Conservation (phyloP, 2,888 invertebrate species). For the Argyra leucocephala region DNA sequence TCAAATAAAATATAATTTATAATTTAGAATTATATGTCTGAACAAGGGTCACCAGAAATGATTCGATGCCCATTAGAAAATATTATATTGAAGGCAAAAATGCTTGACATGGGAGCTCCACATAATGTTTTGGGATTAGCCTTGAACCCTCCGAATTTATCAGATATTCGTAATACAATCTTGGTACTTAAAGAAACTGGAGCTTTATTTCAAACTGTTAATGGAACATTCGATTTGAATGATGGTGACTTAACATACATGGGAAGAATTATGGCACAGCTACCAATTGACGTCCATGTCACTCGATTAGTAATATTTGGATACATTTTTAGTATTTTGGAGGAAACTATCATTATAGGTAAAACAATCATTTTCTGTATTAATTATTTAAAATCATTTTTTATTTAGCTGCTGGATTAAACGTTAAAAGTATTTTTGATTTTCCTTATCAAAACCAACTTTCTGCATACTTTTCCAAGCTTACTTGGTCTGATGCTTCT, state of each 20-base stretch:
- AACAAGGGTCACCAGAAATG: conserved; percentile 64
- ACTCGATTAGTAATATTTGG: conserved; percentile 80
- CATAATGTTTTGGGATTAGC: conserved; percentile 70
- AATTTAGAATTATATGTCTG: conserved; percentile 44
- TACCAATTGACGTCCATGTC: conserved; percentile 75
- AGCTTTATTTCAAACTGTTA: conserved; percentile 56
- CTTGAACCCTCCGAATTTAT: conserved; percentile 75
- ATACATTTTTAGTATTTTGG: conserved; percentile 71
- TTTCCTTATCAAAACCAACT: conserved; percentile 60
- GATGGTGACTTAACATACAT: conserved; percentile 85
- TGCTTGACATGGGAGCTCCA: conserved; percentile 73
- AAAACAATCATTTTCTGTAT: conserved; percentile 4
- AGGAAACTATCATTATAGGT: conserved; percentile 77
- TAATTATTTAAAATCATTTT: not conserved
- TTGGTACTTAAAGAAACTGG: conserved; percentile 79
- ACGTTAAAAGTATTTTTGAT: conserved; percentile 70
- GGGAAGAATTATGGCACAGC: conserved; percentile 68
- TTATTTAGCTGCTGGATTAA: conserved; percentile 64
- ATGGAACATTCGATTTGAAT: conserved; percentile 46
- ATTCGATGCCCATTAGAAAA: conserved; percentile 70
- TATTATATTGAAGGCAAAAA: conserved; percentile 69
- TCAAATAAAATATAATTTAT: not conserved
- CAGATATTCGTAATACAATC: conserved; percentile 71
- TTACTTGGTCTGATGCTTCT: conserved; percentile 73
- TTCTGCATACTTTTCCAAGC: conserved; percentile 62